phyloP scores from a whole-genome alignment of 30 jellyfish, hydroid and myxozoan genomes.

The Pseudorhiza aurosa region DNA sequence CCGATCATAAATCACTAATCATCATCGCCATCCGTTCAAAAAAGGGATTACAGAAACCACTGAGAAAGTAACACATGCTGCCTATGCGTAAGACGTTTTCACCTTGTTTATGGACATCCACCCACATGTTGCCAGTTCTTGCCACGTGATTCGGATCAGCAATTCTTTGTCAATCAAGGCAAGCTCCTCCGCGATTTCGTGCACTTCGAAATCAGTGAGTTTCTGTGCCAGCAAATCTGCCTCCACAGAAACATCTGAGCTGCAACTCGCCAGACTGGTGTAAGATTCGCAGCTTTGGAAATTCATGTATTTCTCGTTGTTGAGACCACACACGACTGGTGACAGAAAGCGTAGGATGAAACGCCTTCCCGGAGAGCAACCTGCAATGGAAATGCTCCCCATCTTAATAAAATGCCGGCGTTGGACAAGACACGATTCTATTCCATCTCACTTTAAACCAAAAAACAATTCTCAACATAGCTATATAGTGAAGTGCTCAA shows the following conservation, averaged over 20 bases:
- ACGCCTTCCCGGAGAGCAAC: conserved; percentile 84
- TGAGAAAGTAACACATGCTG: no score
- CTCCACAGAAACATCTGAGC: conserved; percentile 67
- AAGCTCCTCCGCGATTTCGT: conserved; percentile 90
- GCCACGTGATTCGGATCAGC: conserved; percentile 91
- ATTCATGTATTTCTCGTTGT: conserved; percentile 67
- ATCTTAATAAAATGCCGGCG: not conserved
- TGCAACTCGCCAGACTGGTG: conserved; percentile 65
- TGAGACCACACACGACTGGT: conserved; percentile 92
- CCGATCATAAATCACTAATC: no score
- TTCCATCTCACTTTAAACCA: no score
- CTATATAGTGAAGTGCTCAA: no score
- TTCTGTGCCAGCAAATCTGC: conserved; percentile 65
- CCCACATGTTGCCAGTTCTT: conserved; percentile 80
- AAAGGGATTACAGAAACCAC: no score
- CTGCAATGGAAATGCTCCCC: conserved; percentile 46
- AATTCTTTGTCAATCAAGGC: conserved; percentile 88
- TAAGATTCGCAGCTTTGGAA: conserved; percentile 72
- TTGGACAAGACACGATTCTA: no score
- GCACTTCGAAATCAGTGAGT: conserved; percentile 75
- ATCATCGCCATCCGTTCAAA: no score
- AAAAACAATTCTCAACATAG: no score
- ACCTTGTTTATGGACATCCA: conserved; percentile 97
- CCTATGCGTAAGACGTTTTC: no score
- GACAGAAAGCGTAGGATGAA: conserved; percentile 73